Evolutionary conservation across 2,888 invertebrate genomes (phyloP), one percentile per base, ranked within the genome.

Genomic region (Parelbella ahira): DNA sequence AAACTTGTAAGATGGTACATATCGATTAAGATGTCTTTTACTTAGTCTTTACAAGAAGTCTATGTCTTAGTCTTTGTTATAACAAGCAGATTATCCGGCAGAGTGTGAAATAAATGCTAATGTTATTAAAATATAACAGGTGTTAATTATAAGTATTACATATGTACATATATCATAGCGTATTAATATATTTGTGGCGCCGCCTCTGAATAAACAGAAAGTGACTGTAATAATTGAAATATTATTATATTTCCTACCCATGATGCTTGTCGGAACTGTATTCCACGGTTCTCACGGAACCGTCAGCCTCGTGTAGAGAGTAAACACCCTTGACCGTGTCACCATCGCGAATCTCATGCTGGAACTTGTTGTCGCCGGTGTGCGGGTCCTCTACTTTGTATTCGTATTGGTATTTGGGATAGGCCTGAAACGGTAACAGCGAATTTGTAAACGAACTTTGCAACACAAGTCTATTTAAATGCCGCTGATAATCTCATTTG

Each of bases 261-360:
- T 75, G 70, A 47, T 89, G 88, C 57, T 90, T 88, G 52, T 90
- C 90, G 19, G 90, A 89, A 44, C 77, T 88, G 60, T 91, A 91
- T 60, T 90, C 89, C 11, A 91, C 91, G 47, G 88, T 90, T 52
- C 90, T 82, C 44, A 89, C 63, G 39, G 90, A 90, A 12, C 91
- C 91, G 49, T 89, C 90, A 44, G 90, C 82, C 56, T 91, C 90
- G 41, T 88, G 88, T 21, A 91, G 68, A 30, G 88, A 86, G 63
- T 92, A 92, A 29, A 91, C 89, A 20, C 92, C 92, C 63, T 90
- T 89, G 34, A 92, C 92, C 7, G 82, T 89, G 54, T 91, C 90
- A 3, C 92, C 92, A 73, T 90, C 89, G 7, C 89, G 81, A 49
- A 77, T 68, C 64, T 91, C 90, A 41, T 87, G 80, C 54, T 91